Evolutionary conservation across 1,140 invertebrate species (phyloP).

Genomic region (Phymastichus coffea): DNA sequence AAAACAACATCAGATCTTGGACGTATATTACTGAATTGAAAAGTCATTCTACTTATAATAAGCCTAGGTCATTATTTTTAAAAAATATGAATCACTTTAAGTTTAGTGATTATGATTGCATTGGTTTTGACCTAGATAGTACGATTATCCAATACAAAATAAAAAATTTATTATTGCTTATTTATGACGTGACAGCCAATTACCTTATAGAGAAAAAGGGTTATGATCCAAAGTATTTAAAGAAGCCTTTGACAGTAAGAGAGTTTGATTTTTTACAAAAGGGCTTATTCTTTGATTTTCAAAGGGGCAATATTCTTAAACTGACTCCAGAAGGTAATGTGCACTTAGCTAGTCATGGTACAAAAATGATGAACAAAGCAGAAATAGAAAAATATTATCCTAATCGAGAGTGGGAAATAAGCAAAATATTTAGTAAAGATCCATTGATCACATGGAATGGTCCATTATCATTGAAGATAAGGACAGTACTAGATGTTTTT

Average conservation of each 20-base stretch:
- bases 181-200: slow-evolving; percentile 64
- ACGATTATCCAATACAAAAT: slow-evolving; percentile 72
- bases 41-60: no score
- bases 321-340: slow-evolving; percentile 65
- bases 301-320: slow-evolving; percentile 73
- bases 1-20: no score
- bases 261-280: slow-evolving; percentile 70
- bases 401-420: slow-evolving; percentile 62
- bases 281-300: slow-evolving; percentile 73
- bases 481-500: slow-evolving; percentile 75
- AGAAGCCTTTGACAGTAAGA: slow-evolving; percentile 56
- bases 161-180: slow-evolving; percentile 62
- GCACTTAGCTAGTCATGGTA: slow-evolving; percentile 70
- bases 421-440: slow-evolving; percentile 59
- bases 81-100: slow-evolving; percentile 50
- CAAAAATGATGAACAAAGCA: slow-evolving; percentile 57
- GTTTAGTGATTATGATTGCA: slow-evolving; percentile 71
- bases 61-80: no score
- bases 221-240: slow-evolving; percentile 60
- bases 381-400: slow-evolving; percentile 66
- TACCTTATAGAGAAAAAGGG: slow-evolving; percentile 66
- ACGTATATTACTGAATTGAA: no score
- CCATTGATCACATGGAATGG: slow-evolving; percentile 66
- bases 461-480: slow-evolving; percentile 60
- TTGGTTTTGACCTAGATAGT: slow-evolving; percentile 81